Percentiles rank a stretch among this genome's conserved stretches.
Evolutionary conservation across 2,797 vertebrate species (phyloP).

Genomic region (Alexandromys oeconomus): DNA sequence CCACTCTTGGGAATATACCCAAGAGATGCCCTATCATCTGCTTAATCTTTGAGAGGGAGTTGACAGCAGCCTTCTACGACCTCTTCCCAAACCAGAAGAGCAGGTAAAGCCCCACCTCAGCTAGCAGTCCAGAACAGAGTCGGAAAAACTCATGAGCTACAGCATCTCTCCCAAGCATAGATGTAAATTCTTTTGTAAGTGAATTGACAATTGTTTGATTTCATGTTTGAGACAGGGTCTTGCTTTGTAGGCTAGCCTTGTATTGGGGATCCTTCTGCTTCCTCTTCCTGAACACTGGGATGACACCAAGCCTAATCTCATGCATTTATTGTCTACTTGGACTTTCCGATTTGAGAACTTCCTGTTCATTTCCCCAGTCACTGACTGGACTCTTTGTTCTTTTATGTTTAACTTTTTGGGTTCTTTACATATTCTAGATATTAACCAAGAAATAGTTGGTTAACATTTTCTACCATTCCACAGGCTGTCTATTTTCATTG

Average conservation of each 20-base stretch:
- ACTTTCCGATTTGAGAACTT: not conserved
- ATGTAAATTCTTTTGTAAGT: not conserved
- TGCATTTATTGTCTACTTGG: not conserved
- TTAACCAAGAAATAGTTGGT: not conserved
- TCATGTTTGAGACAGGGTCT: not conserved
- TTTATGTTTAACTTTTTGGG: not conserved
- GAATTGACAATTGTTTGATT: not conserved
- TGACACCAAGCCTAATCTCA: not conserved
- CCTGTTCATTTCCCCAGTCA: not conserved
- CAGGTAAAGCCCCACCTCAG: not conserved
- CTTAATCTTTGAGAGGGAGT: not conserved
- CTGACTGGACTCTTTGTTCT: not conserved
- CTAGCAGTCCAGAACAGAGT: not conserved
- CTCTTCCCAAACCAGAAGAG: conserved; percentile 17
- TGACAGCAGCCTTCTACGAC: conserved; percentile 32
- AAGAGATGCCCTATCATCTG: no score
- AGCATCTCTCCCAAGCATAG: not conserved
- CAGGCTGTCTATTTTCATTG: not conserved
- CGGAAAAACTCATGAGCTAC: not conserved
- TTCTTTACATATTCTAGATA: not conserved
- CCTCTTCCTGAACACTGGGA: not conserved
- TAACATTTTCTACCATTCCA: not conserved
- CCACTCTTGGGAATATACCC: no score
- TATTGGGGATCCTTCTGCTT: not conserved
- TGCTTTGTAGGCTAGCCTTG: not conserved